Conservation (phyloP, 2,888 invertebrate species). For the Drosophila mimica region DNA sequence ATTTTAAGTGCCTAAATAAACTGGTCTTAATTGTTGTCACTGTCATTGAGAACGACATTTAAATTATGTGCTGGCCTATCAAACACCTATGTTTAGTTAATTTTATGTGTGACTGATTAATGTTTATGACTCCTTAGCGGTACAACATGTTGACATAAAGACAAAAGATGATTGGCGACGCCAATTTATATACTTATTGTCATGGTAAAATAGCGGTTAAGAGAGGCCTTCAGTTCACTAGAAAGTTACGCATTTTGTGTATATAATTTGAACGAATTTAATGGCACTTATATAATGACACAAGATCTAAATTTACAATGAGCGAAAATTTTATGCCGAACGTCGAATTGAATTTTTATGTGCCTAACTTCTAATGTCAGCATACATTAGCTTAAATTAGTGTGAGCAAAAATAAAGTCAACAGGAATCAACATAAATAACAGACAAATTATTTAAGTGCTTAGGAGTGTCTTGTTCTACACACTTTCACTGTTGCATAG, state of each 20-base stretch:
- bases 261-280: slow-evolving; percentile 1
- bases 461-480: background rate
- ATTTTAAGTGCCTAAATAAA: slow-evolving; percentile 73
- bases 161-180: slow-evolving; percentile 53
- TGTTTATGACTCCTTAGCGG: slow-evolving; percentile 42
- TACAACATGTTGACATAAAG: slow-evolving; percentile 31
- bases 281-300: slow-evolving; percentile 6
- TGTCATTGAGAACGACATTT: slow-evolving; percentile 65
- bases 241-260: slow-evolving; percentile 18
- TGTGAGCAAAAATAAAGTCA: background rate
- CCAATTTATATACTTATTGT: slow-evolving; percentile 48
- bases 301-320: slow-evolving; percentile 30
- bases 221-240: slow-evolving; percentile 20
- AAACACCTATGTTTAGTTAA: slow-evolving; percentile 34
- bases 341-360: slow-evolving; percentile 39
- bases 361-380: slow-evolving; percentile 15
- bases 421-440: background rate
- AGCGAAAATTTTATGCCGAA: slow-evolving; percentile 30
- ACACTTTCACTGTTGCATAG: background rate
- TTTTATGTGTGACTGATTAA: slow-evolving; percentile 65
- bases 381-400: slow-evolving; percentile 24
- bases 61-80: slow-evolving; percentile 42
- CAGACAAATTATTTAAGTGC: background rate
- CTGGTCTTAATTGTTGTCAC: slow-evolving; percentile 70
- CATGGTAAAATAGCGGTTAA: slow-evolving; percentile 30